Evolutionary conservation across 92 coral and sea anemone species (phyloP), one percentile per base, ranked within the genome.

Genomic region (Palythoa heliodiscus): DNA sequence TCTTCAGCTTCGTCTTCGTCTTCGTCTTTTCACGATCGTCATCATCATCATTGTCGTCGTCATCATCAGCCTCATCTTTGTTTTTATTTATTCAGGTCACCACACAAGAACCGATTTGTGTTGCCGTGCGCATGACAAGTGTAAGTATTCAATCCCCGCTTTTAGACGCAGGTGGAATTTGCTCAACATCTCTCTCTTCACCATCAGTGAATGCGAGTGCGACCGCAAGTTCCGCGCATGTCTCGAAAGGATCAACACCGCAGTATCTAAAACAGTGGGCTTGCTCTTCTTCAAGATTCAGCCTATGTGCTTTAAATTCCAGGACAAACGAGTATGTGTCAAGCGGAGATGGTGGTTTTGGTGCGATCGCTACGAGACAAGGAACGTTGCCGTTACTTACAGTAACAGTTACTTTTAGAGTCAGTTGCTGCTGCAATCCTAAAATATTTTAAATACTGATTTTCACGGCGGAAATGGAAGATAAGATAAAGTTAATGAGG

Each of bases 181-280:
- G 53, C 54, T 50, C 7, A 83, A 83, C 38, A 48, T 70, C 22
- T 70, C 67, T 10, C 24, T 70, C 20, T 48, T 25, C 35, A 70
- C 86, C 77, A 83, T 83, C 58, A 83, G 86, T 75, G 48, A 83
- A 11, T 83, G 86, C 50, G 69, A 50, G 11, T 83, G 86, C 20
- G 86, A 83, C 53, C 38, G 53, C 5, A 70, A 53, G 48, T 83
- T 83, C 70, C 77, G 17, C 54, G 39, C n/a, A 57, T 83, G 86
- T 71, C 78, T 83, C 64, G 52, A 83, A 52, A 57, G 69, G 66
- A 66, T 64, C n/a, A 68, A 80, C 58, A 80, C 72, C 17, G 48
- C 37, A 43, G 35, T 40, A 12, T 61, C 85, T 2, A 63, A 43
- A 63, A 16, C 58, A 8, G 74, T 68, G 12, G 74, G 85, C 54